These are phyloP conservation scores for Leptinotarsa juncta DNA, from an alignment of 2,888 invertebrate genomes.

Conservation along the genomic window DNA sequence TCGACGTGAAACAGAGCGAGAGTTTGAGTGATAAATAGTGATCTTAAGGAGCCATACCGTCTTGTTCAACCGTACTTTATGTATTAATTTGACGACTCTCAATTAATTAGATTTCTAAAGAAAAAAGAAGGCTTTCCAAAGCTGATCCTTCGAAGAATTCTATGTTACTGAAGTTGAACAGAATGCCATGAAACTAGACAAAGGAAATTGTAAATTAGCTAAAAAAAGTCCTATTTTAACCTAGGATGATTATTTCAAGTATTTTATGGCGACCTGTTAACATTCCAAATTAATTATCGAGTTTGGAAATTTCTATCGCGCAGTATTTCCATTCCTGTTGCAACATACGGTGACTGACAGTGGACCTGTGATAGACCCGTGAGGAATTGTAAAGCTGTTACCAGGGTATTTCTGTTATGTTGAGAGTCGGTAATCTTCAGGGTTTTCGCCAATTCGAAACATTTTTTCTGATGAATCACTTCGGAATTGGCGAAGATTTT, in stretches of 20 bases:
- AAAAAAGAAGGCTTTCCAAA: background rate
- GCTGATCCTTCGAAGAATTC: background rate
- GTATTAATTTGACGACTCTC: constrained; percentile 22
- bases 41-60: constrained; percentile 32
- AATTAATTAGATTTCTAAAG: background rate
- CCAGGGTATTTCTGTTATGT: constrained; percentile 19
- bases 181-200: background rate
- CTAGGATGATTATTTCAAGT: background rate
- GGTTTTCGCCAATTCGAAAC: constrained; percentile 22
- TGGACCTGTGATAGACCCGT: constrained; percentile 49
- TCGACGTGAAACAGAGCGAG: constrained; percentile 82
- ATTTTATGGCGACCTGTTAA: background rate
- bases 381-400: constrained; percentile 33
- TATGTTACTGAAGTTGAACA: background rate
- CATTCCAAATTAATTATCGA: background rate
- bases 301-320: background rate
- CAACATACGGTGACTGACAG: constrained; percentile 29
- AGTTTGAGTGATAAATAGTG: constrained; percentile 60
- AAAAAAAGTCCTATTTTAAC: no score
- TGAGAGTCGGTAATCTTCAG: constrained; percentile 19
- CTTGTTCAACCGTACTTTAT: constrained; percentile 45
- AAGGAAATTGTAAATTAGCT: no score
- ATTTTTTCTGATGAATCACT: background rate
- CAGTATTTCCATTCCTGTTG: background rate
- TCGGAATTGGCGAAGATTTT: constrained; percentile 11